Base-by-base conservation (phyloP, 1,140 invertebrate species). In the Papilio glaucus region DNA sequence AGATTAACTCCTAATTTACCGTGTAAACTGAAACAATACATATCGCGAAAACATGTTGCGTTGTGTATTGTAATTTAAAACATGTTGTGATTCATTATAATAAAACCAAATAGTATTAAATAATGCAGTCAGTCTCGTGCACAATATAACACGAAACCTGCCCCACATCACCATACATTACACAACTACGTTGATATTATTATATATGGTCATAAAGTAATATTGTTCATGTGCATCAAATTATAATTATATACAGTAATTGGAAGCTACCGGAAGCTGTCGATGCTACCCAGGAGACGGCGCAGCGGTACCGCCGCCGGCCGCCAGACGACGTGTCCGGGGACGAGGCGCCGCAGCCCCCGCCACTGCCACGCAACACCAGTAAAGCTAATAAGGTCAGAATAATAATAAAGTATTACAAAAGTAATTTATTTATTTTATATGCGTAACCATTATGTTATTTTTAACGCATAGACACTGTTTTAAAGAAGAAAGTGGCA, bases 261-360 rank as follows among this genome's bases (percentile, higher is more conserved):
- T 91, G 87, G 89, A 83, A 77, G 26, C 76, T 91, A 12, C 88
- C 88, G 13, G 85, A 89, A 73, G 45, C 80, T 0, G 82, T 85
- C 8, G 75, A 68, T 0, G 9, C 10, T 1, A 5, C 53, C 2
- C 13, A 60, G 8, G 81, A 83, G 41, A 33, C 80, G 3, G 73
- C 76, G 7, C 88, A 91, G 80, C 82, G 75, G 65, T 91, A 91
- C 75, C 72, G 75, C n/a, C 39, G 76, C 4, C 72, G 84, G 24
- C 74, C 85, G 0, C 83, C 75, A 0, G 89, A 91, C 72, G 82
- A 86, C 29, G 63, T 76, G 21, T 89, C 89, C 0, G 86, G 77
- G 0, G 89, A 91, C 15, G 89, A 90, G 38, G 82, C 83, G 12
- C 73, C 85, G 1, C 84, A 81, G 12, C 86, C 84, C 0, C 87